phyloP scores from a whole-genome alignment of 2,888 invertebrate genomes.

The Habroteleia sp. region DNA sequence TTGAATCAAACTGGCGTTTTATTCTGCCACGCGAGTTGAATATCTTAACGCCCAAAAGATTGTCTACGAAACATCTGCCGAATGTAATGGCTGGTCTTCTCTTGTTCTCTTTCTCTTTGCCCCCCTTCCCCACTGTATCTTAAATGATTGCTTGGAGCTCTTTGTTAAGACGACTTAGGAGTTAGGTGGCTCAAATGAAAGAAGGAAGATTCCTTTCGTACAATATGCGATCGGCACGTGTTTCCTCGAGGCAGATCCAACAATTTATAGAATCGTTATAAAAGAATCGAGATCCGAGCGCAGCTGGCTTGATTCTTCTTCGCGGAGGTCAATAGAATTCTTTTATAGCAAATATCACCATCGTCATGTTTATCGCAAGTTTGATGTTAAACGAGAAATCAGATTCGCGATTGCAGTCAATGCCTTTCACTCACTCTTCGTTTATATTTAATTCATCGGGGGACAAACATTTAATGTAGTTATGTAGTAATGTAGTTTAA shows the following conservation, averaged over 20 bases:
- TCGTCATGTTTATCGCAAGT: too few relatives aligned
- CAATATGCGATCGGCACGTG: conserved; percentile 81
- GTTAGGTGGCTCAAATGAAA: conserved; percentile 69
- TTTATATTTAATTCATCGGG: too few relatives aligned
- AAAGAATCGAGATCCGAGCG: conserved; percentile 62
- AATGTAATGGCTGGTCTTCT: conserved; percentile 37
- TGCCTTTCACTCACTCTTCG: too few relatives aligned
- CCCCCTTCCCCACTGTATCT: conserved; percentile 33
- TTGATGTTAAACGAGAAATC: too few relatives aligned
- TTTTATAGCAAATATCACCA: conserved; percentile 32
- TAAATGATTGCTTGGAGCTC: conserved; percentile 61
- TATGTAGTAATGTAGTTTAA: too few relatives aligned
- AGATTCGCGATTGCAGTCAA: too few relatives aligned
- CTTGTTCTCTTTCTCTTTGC: conserved; percentile 25
- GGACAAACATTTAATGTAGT: too few relatives aligned
- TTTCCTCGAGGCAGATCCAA: conserved; percentile 71
- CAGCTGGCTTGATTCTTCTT: conserved; percentile 69
- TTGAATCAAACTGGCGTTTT: too few relatives aligned
- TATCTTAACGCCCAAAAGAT: conserved; percentile 53
- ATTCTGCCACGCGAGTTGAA: conserved; percentile 6
- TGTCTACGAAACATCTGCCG: conserved; percentile 60
- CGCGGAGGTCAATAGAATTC: conserved; percentile 67
- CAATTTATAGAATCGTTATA: conserved; percentile 71
- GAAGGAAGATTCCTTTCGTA: conserved; percentile 77
- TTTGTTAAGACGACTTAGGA: conserved; percentile 65